Conservation (phyloP, 2,888 invertebrate genomes). For the Erynnis tages region DNA sequence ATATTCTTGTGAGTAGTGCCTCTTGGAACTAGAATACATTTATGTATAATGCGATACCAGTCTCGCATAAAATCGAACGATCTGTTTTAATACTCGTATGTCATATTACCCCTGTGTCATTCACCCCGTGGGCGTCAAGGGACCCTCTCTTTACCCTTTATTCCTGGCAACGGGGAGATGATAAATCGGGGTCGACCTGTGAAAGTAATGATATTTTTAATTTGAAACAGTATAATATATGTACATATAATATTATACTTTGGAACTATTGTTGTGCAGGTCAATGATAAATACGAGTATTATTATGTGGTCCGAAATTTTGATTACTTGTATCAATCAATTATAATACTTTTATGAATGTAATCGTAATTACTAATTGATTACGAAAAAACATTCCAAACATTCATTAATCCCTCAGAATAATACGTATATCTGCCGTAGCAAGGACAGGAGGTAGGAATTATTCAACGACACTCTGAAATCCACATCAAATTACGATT, state of each 20-base stretch:
- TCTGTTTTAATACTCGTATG: slow-evolving; percentile 57
- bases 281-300: too few species aligned
- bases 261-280: too few species aligned
- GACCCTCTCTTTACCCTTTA: slow-evolving; percentile 41
- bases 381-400: too few species aligned
- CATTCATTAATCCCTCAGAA: too few species aligned
- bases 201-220: slow-evolving; percentile 20
- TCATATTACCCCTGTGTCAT: slow-evolving; percentile 48
- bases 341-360: too few species aligned
- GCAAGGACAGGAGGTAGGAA: slow-evolving; percentile 22
- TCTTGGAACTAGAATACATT: slow-evolving; percentile 22
- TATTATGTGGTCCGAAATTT: too few species aligned
- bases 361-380: too few species aligned
- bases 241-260: not conserved
- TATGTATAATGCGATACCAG: slow-evolving; percentile 20
- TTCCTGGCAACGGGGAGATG: slow-evolving; percentile 17
- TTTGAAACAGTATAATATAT: slow-evolving; percentile 3
- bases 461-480: slow-evolving; percentile 31
- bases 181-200: slow-evolving; percentile 22
- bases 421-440: too few species aligned
- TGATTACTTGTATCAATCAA: too few species aligned
- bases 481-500: slow-evolving; percentile 38
- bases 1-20: slow-evolving; percentile 5
- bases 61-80: slow-evolving; percentile 50
- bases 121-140: slow-evolving; percentile 42